Evolutionary conservation across 1,140 invertebrate genomes (phyloP), one percentile per base, ranked within the genome.

Genomic region (Drosophila pachea): DNA sequence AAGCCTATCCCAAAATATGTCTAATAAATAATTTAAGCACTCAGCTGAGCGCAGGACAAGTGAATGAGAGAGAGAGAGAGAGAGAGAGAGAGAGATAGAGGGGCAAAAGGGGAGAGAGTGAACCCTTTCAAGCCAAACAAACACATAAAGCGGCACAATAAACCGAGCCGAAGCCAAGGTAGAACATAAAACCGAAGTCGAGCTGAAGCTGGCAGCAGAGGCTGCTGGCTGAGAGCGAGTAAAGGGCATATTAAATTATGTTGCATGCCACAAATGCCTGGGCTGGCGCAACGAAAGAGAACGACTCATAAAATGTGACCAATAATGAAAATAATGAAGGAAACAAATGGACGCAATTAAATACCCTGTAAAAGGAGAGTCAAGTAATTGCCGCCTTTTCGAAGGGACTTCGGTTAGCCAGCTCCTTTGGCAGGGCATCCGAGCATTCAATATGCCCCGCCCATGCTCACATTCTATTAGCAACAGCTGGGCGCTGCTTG

Each of bases 1-100:
- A 72, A 78, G 71, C 71, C 68, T 62, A 71, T 82, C 78, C 70
- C 78, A 82, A 74, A 82, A 74, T 76, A 83, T 78, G 78, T 35
- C 78, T 68, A 83, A 82, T 82, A 82, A 82, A 82, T 82, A 82
- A 82, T 82, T 82, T 82, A 82, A 74, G 78, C 78, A 72, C 78
- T 83, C 63, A 32, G 65, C 49, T 22, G 22, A 22, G 22, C 22
- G 22, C 22, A 22, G 22, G 3, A 3, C 22, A 22, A 65, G 29
- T 29, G 8, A 12, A 42, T 9, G 5, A 40, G 29, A 43, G 40
- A 47, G 14, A 59, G 16, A 33, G 8, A 35, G 29, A 7, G 32
- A 42, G 14, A 38, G 5, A 40, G 29, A 43, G 40, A 47, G 14
- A 59, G 16, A 33, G 8, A 35, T 14, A 7, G 32, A 42, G 14